Base-by-base conservation (phyloP, 2,113 vertebrate species). In the Clinocottus analis region DNA sequence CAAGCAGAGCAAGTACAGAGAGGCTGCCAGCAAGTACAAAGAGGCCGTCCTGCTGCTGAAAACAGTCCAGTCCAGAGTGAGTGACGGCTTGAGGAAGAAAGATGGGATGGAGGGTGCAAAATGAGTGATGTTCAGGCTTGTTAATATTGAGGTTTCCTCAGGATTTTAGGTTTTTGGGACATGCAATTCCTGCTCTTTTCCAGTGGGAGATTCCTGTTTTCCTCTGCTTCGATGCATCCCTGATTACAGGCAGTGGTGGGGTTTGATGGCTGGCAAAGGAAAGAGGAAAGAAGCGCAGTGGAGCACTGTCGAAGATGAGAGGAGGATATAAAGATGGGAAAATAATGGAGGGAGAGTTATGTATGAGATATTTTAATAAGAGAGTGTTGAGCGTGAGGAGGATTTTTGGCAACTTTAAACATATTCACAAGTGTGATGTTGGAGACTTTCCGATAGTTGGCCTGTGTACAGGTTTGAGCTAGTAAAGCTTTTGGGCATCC, bases 21-120 rank as follows among this genome's bases (percentile, higher is more conserved):
- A 96, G 47, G 96, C 96, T 0, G 93, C 96, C 0, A 93, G 83
- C 13, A 96, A 94, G 81, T 97, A 97, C 93, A 96, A 96, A 88
- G 96, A 97, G 87, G 96, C 96, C 0, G 93, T 97, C 45, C 91
- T 97, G 88, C 94, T 96, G 82, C 92, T 97, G 69, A 95, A 95
- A 90, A 96, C 95, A 4, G 91, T 97, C 12, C 96, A 97, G 90
- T 96, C 95, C 71, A 96, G 92, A 94, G 96, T 97, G 92, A 95
- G 88, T 55, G 9, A 72, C 51, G 14, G 14, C 5, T 3, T 10
- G 7, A 19, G 19, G 25, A 3, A 23, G 55, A 27, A 35, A 59
- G 37, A 55, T 47, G n/a, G 7, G 11, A 33, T 16, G 9, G n/a
- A 25, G 58, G 35, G 47, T 62, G 35, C 21, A 37, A 45, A 60